These are phyloP conservation scores for Desmodus rotundus DNA, from an alignment of 2,113 vertebrate species.

Conservation along the genomic window DNA sequence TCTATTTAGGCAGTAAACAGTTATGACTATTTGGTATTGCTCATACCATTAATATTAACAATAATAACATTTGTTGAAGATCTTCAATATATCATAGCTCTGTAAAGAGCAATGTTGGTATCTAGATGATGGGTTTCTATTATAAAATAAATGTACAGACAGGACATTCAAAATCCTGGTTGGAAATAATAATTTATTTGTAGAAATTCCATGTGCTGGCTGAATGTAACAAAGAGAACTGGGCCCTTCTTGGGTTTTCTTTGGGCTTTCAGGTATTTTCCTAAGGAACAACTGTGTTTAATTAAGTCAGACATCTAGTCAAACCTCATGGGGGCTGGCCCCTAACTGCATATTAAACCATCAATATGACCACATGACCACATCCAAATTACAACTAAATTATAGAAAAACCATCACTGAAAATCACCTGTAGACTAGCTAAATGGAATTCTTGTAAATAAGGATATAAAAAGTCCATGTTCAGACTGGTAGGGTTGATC, in stretches of 20 bases:
- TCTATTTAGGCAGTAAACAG: slow-evolving; percentile 7
- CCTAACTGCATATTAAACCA: neutral
- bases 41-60: slow-evolving; percentile 56
- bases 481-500: neutral
- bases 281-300: neutral
- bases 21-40: slow-evolving; percentile 28
- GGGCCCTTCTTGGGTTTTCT: neutral
- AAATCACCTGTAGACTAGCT: neutral
- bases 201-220: neutral
- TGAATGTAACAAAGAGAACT: neutral
- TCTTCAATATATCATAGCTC: neutral
- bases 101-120: neutral
- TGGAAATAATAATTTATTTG: neutral
- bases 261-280: neutral
- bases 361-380: neutral
- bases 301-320: neutral
- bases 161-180: neutral
- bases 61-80: slow-evolving; percentile 30
- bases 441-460: neutral
- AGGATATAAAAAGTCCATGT: neutral
- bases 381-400: neutral
- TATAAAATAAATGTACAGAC: slow-evolving; percentile 24
- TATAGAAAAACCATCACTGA: neutral
- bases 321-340: neutral
- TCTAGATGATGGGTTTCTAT: neutral